Percentiles rank a stretch among this genome's conserved stretches.
Evolutionary conservation across 53 echinoderm and acorn worm genomes (phyloP).

Genomic region (Astropecten irregularis): DNA sequence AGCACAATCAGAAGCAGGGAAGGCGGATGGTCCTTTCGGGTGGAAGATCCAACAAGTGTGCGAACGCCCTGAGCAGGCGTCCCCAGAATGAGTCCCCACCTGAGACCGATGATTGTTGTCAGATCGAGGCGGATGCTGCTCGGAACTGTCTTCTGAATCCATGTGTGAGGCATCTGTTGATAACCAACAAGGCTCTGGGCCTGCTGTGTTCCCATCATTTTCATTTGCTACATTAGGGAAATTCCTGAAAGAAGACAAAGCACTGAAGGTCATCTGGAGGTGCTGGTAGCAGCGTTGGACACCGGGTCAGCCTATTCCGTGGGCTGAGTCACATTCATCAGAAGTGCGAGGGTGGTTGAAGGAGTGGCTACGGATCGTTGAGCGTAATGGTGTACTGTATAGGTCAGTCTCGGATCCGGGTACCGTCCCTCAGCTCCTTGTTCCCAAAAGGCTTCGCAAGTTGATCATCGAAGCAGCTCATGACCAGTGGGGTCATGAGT

Average conservation of each 20-base stretch:
- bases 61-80: constrained; percentile 48
- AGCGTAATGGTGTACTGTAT: constrained; percentile 19
- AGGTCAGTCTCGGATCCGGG: constrained; percentile 13
- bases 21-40: background rate
- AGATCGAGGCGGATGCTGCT: background rate
- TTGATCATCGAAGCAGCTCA: constrained; percentile 6
- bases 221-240: background rate
- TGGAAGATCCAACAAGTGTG: constrained; percentile 58
- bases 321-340: background rate
- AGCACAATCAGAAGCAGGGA: background rate
- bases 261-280: constrained; percentile 12
- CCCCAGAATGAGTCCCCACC: background rate
- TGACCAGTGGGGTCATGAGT: constrained; percentile 40
- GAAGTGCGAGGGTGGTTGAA: background rate
- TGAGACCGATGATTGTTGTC: background rate
- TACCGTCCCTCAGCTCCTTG: too few relatives aligned
- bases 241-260: constrained; percentile 19
- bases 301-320: background rate
- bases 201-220: background rate
- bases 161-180: background rate
- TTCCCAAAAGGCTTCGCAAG: too few relatives aligned
- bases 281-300: background rate
- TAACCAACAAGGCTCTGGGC: background rate
- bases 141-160: background rate
- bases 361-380: background rate